Percentiles rank a stretch among this genome's conserved stretches.
Evolutionary conservation across 2,113 vertebrate species (phyloP).

Genomic region (Gadus chalcogrammus): DNA sequence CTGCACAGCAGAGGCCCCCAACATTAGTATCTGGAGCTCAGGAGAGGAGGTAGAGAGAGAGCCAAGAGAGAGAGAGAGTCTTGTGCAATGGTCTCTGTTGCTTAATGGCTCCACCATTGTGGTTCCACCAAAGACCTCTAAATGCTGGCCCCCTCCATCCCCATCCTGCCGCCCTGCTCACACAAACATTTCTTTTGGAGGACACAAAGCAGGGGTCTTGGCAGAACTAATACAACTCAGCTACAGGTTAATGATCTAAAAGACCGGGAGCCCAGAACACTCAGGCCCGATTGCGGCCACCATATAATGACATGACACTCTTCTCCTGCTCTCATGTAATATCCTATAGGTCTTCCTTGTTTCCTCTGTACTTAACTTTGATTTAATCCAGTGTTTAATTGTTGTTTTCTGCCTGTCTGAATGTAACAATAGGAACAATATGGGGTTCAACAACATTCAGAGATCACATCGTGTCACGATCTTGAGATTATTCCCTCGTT

Average conservation of each 20-base stretch:
- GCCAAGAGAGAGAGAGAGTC: conserved; percentile 67
- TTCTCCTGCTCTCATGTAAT: conserved; percentile 68
- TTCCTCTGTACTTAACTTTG: conserved; percentile 62
- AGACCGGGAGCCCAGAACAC: conserved; percentile 66
- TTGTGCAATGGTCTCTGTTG: conserved; percentile 75
- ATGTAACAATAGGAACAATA: conserved; percentile 59
- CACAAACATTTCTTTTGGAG: conserved; percentile 61
- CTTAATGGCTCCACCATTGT: conserved; percentile 78
- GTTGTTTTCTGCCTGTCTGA: conserved; percentile 68
- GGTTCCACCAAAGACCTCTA: conserved; percentile 73
- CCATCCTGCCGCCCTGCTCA: background rate
- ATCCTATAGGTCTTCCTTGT: conserved; percentile 75
- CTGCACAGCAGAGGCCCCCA: conserved; percentile 29
- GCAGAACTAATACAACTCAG: conserved; percentile 82
- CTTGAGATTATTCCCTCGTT: conserved; percentile 53
- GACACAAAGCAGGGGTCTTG: conserved; percentile 81
- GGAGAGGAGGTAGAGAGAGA: conserved; percentile 23
- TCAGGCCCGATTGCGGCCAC: conserved; percentile 55
- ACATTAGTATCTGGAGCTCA: conserved; percentile 38
- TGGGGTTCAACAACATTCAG: conserved; percentile 55
- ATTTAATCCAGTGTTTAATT: conserved; percentile 64
- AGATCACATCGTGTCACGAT: conserved; percentile 52
- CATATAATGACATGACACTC: conserved; percentile 55
- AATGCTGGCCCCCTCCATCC: conserved; percentile 64
- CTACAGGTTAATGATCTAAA: conserved; percentile 90